Evolutionary conservation across 2,888 invertebrate species (phyloP), one percentile per base, ranked within the genome.

Genomic region (Mesorhabditis belari): DNA sequence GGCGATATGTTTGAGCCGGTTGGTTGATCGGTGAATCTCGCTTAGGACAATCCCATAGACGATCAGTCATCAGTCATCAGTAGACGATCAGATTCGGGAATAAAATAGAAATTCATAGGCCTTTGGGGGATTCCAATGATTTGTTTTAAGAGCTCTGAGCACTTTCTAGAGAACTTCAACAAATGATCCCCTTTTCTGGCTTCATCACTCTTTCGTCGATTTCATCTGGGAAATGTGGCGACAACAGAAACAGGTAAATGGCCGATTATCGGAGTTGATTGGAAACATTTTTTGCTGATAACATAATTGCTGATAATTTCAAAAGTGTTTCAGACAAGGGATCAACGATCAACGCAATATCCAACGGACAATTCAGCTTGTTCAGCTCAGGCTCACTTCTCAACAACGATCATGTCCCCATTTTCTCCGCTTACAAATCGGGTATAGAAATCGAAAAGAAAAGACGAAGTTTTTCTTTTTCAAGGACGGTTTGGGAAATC

Each of bases 161-260:
- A 9, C 44, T n/a, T 35, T 35, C n/a, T 35, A 35, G 17, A 58
- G 70, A 2, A 76, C 75, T 2, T 70, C 76, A 5, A 74, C 75
- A 19, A 80, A 79, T 57, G 82, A 82, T 66, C 82, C 82, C 0
- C 64, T 76, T 5, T 82, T 82, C 69, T 82, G 73, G 66, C 63
- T 82, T n/a, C 80, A 81, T 57, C 82, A 82, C 60, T 64, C 75
- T 0, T 82, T 81, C 62, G 73, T 81, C 27, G 82, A 82, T 65
- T 68, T 77, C 21, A 64, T 81, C 4, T 81, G 81, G 80, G 80
- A 81, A 59, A 58, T 75, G 58, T 76, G 71, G 70, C 61, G 76
- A 51, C 67, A 67, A 27, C 5, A 28, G 6, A 28, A 55, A 19
- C 65, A 65, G 51, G 44, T 35, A 17, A 35, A n/a, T 35, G n/a